These are phyloP conservation scores for Leucopternis melanops DNA, from an alignment of 2,113 vertebrate genomes.

Conservation along the genomic window DNA sequence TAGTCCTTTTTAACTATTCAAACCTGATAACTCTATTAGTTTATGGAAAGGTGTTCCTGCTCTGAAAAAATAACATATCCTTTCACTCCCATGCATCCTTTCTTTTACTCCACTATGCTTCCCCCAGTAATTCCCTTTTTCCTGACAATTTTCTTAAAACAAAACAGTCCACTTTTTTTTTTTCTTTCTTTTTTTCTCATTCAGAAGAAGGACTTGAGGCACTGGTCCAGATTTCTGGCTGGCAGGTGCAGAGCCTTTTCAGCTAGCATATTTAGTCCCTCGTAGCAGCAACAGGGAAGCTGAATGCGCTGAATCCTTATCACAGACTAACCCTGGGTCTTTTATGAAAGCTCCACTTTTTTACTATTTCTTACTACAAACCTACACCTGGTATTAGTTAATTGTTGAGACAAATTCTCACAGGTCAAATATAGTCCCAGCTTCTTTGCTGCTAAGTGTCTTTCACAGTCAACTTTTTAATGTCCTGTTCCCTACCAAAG, in stretches of 20 bases:
- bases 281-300: background rate
- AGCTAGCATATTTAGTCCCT: background rate
- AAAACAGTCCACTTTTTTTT: background rate
- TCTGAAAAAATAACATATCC: background rate
- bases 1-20: background rate
- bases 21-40: background rate
- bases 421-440: background rate
- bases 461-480: background rate
- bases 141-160: background rate
- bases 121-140: background rate
- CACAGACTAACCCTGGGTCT: background rate
- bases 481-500: background rate
- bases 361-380: background rate
- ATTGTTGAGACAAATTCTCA: background rate
- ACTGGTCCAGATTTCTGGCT: background rate
- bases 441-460: background rate
- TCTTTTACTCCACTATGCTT: background rate
- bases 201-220: background rate
- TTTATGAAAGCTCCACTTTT: background rate
- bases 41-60: background rate
- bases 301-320: background rate
- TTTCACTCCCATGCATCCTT: background rate
- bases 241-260: background rate
- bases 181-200: too few species aligned
- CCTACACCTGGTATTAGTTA: background rate